Conservation (phyloP, 2,888 invertebrate genomes). For the Orthosia gracilis region DNA sequence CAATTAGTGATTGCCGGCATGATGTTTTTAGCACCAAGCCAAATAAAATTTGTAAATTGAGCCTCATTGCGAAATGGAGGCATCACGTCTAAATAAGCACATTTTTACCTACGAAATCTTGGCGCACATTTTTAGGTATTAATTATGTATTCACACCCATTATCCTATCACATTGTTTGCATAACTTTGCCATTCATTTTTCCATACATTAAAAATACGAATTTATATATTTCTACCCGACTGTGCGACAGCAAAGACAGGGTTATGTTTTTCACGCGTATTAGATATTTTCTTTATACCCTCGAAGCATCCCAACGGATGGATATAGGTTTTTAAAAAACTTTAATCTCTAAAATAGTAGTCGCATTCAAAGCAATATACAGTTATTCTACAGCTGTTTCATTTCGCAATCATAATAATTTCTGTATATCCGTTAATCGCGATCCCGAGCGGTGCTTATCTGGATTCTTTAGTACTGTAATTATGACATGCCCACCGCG, state of each 20-base stretch:
- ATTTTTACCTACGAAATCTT: conserved; percentile 1
- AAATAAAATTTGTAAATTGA: conserved; percentile 22
- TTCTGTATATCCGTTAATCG: conserved; percentile 36
- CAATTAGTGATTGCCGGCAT: conserved; percentile 27
- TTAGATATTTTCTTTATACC: no score
- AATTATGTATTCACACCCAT: conserved; percentile 19
- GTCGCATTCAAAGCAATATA: conserved; percentile 6
- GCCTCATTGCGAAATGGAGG: conserved; percentile 5
- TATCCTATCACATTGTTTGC: conserved; percentile 15
- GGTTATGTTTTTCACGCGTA: no score
- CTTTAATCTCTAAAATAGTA: not conserved
- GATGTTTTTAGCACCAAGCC: conserved; percentile 4
- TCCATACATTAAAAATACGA: not conserved
- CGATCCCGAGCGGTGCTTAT: conserved; percentile 50
- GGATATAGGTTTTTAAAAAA: not conserved
- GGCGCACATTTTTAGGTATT: conserved; percentile 21
- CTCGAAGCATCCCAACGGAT: no score
- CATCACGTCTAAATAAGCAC: not conserved
- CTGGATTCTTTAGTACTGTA: conserved; percentile 65
- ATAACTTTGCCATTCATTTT: conserved; percentile 6
- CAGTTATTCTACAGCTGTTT: conserved; percentile 27
- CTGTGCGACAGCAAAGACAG: no score
- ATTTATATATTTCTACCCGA: not conserved
- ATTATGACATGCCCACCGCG: conserved; percentile 75
- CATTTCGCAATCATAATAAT: conserved; percentile 34